These are phyloP conservation scores for Aegotheles bennettii DNA, from an alignment of 2,113 vertebrate genomes.

Conservation along the genomic window DNA sequence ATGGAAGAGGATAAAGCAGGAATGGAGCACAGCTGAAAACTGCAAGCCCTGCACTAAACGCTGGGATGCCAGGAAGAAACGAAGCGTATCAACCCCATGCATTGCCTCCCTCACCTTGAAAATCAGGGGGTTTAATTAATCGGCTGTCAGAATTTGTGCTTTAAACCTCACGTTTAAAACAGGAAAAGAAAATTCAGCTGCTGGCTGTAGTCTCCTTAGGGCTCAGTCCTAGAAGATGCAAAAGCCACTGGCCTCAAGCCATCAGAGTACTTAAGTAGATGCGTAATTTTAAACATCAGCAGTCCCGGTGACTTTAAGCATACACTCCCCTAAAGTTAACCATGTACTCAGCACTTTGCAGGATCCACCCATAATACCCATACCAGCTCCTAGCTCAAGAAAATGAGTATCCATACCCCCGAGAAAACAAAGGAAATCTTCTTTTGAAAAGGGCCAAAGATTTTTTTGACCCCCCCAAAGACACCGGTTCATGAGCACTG, in stretches of 20 bases:
- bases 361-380: neutral
- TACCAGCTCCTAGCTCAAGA: neutral
- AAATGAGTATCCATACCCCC: neutral
- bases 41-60: slow-evolving; percentile 31
- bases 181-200: neutral
- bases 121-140: neutral
- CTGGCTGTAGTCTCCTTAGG: neutral
- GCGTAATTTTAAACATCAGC: slow-evolving; percentile 32
- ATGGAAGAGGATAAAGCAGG: slow-evolving; percentile 51
- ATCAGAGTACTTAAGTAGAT: neutral
- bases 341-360: slow-evolving; percentile 43
- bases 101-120: neutral
- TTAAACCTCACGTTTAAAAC: neutral
- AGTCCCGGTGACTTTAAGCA: neutral
- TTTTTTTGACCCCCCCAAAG: neutral
- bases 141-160: neutral
- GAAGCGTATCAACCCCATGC: neutral
- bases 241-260: slow-evolving; percentile 22
- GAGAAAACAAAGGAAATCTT: slow-evolving; percentile 25
- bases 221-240: neutral
- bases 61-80: neutral
- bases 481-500: neutral
- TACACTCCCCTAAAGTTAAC: slow-evolving; percentile 52
- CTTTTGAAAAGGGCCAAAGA: neutral
- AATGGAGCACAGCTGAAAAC: slow-evolving; percentile 42